Evolutionary conservation across 2,888 invertebrate species (phyloP).

Genomic region (Gerosis bhagava): DNA sequence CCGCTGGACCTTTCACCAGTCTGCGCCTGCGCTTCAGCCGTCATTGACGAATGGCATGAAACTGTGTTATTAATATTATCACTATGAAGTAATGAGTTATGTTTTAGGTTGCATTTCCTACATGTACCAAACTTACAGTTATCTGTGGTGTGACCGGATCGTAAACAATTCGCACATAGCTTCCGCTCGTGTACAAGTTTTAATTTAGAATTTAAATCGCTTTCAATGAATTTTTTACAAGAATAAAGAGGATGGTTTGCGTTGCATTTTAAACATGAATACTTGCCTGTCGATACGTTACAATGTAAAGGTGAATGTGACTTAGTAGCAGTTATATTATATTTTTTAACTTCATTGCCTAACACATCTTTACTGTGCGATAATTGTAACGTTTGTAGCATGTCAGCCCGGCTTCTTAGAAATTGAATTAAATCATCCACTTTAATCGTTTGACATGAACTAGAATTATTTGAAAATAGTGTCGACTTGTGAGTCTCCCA

Average conservation of each 20-base stretch:
- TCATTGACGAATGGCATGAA: conserved; percentile 3
- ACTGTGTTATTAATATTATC: not conserved
- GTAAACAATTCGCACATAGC: conserved; percentile 9
- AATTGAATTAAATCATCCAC: conserved; percentile 11
- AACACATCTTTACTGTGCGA: not conserved
- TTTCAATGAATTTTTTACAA: conserved; percentile 13
- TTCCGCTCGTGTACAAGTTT: conserved; percentile 4
- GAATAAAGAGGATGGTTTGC: conserved; percentile 15
- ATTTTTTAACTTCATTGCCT: too few relatives aligned
- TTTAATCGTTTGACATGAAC: too few relatives aligned
- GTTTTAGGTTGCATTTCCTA: conserved; percentile 5
- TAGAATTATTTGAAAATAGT: conserved; percentile 1
- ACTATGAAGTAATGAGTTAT: conserved; percentile 7
- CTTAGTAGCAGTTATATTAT: too few relatives aligned
- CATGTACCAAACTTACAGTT: conserved; percentile 5
- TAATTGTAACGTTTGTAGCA: conserved; percentile 10
- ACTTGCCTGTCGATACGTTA: too few relatives aligned
- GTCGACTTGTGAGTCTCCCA: conserved; percentile 28
- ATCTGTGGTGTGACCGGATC: not conserved
- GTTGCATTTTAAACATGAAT: conserved; percentile 12
- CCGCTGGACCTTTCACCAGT: not conserved
- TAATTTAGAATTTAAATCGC: not conserved
- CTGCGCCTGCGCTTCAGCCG: too few relatives aligned
- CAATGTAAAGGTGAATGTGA: not conserved
- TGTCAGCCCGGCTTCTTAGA: conserved; percentile 17